Evolutionary conservation across 2,113 vertebrate genomes (phyloP).

Genomic region (Laterallus jamaicensis): DNA sequence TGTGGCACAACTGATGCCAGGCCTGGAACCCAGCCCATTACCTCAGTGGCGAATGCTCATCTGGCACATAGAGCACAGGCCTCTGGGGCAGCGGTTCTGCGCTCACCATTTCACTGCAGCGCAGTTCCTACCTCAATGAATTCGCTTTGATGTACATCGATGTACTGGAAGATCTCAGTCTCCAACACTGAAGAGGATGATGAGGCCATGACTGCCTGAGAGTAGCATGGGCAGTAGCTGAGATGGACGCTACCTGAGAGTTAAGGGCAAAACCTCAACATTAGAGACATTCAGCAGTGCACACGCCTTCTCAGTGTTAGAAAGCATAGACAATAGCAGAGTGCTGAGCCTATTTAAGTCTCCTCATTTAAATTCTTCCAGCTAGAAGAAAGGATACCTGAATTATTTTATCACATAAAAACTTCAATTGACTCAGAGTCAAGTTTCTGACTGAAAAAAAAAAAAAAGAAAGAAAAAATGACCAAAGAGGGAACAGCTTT

Average conservation of each 20-base stretch:
- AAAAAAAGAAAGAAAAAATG: background rate
- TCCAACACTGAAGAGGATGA: background rate
- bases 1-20: background rate
- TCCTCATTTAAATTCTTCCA: background rate
- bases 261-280: background rate
- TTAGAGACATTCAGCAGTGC: background rate
- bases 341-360: background rate
- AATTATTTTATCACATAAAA: background rate
- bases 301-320: background rate
- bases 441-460: background rate
- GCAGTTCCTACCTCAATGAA: conserved; percentile 66
- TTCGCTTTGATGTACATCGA: conserved; percentile 67
- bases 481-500: background rate
- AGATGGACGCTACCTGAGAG: background rate
- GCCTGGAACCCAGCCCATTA: background rate
- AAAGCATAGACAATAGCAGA: background rate
- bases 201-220: background rate
- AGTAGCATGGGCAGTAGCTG: background rate
- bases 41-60: background rate
- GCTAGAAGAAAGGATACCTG: background rate
- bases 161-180: conserved; percentile 55
- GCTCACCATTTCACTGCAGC: background rate
- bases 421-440: background rate
- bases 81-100: background rate
- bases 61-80: accelerated